These are phyloP conservation scores for Danaus plexippus DNA, from an alignment of 1,140 invertebrate genomes.

Conservation along the genomic window DNA sequence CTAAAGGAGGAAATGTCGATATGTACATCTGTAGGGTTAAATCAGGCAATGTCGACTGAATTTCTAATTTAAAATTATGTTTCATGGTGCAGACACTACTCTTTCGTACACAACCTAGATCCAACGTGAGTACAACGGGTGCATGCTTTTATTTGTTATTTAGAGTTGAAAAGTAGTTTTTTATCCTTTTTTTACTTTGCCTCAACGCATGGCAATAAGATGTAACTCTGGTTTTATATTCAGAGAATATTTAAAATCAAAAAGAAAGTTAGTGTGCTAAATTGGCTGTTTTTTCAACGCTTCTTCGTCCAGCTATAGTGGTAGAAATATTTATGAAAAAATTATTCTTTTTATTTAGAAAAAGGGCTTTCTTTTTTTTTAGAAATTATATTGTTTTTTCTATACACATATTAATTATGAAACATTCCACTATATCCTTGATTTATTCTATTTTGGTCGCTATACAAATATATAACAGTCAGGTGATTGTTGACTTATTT, in stretches of 20 bases:
- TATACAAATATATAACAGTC: conserved; percentile 34
- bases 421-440: too few species aligned
- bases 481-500: conserved; percentile 34
- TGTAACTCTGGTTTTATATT: too few species aligned
- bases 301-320: too few species aligned
- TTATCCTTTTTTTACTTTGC: conserved; percentile 12
- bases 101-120: conserved; percentile 66
- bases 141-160: conserved; percentile 19
- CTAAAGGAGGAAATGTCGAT: background rate
- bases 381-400: too few species aligned
- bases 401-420: too few species aligned
- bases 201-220: background rate
- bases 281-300: too few species aligned
- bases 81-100: conserved; percentile 61
- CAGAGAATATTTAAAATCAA: too few species aligned
- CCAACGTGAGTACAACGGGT: conserved; percentile 52
- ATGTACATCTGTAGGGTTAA: background rate
- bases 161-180: conserved; percentile 7
- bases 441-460: conserved; percentile 13
- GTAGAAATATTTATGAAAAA: too few species aligned
- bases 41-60: background rate
- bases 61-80: conserved; percentile 30
- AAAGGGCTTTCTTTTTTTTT: too few species aligned
- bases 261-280: too few species aligned
- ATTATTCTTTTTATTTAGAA: too few species aligned